These are phyloP conservation scores for Diorhabda sublineata DNA, from an alignment of 1,140 invertebrate species.

Conservation along the genomic window DNA sequence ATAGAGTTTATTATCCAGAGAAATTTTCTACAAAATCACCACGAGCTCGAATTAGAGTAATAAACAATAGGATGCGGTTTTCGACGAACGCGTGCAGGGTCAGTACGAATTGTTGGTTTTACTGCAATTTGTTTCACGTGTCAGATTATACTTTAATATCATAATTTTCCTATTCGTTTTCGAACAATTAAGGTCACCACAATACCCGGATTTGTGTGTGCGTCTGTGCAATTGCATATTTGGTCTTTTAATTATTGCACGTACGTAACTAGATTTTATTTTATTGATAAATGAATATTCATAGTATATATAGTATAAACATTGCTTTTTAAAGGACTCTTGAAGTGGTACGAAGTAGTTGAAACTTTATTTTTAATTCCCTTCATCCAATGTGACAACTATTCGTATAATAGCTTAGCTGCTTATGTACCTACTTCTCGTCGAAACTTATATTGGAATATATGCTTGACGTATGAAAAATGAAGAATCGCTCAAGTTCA, in stretches of 20 bases:
- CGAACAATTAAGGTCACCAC: constrained; percentile 12
- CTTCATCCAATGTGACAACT: no score
- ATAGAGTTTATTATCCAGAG: background rate
- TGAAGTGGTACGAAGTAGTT: no score
- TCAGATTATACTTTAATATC: constrained; percentile 20
- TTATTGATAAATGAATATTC: no score
- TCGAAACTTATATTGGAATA: no score
- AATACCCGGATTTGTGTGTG: constrained; percentile 9
- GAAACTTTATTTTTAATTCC: no score
- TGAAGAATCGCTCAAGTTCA: no score
- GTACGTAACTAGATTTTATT: no score
- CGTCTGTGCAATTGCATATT: constrained; percentile 10
- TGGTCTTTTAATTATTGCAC: constrained; percentile 1
- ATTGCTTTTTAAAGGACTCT: no score
- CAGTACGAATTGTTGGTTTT: constrained; percentile 9
- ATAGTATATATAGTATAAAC: no score
- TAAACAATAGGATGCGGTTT: constrained; percentile 11
- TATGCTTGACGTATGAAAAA: no score
- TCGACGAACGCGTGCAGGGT: constrained; percentile 8
- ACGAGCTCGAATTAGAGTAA: background rate
- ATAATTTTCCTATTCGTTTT: constrained; percentile 20
- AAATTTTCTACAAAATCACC: background rate
- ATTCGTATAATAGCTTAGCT: no score
- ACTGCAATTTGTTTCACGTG: constrained; percentile 12
- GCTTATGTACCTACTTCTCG: no score